Conservation (phyloP, 2,797 vertebrate species). For the Microtus californicus region DNA sequence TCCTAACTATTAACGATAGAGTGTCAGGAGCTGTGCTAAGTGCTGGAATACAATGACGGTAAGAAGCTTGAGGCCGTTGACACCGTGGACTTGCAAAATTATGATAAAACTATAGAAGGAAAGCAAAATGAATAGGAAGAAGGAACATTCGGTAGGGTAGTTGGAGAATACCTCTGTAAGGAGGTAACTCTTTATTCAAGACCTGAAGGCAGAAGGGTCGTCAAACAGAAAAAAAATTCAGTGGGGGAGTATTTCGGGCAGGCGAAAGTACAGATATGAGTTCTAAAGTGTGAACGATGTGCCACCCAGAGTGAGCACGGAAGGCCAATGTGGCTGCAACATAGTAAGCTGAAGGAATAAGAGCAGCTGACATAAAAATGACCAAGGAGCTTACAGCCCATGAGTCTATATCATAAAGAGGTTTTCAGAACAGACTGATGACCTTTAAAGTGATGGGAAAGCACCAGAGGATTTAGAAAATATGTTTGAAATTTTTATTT, state of each 20-base stretch:
- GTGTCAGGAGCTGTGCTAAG: neutral
- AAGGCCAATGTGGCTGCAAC: neutral
- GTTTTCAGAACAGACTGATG: neutral
- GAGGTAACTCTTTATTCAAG: neutral
- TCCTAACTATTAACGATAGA: neutral
- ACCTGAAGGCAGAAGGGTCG: constrained; percentile 8
- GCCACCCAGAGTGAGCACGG: neutral
- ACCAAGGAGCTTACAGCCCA: neutral
- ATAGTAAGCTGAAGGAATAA: neutral
- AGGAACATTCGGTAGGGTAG: neutral
- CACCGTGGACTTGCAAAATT: neutral
- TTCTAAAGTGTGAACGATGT: neutral
- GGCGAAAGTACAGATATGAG: constrained; percentile 16
- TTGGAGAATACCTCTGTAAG: neutral
- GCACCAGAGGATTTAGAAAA: neutral
- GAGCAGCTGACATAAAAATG: neutral
- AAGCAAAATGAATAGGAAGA: constrained; percentile 32
- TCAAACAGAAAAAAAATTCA: constrained; percentile 17
- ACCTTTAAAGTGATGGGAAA: constrained; percentile 27
- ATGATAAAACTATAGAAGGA: constrained; percentile 25
- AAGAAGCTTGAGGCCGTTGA: constrained; percentile 30
- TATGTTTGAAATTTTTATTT: neutral
- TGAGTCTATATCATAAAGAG: neutral
- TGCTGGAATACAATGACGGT: neutral
- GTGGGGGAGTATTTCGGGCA: constrained; percentile 5